Evolutionary conservation across 2,888 invertebrate genomes (phyloP), one percentile per base, ranked within the genome.

Genomic region (Drosophila antonietae): DNA sequence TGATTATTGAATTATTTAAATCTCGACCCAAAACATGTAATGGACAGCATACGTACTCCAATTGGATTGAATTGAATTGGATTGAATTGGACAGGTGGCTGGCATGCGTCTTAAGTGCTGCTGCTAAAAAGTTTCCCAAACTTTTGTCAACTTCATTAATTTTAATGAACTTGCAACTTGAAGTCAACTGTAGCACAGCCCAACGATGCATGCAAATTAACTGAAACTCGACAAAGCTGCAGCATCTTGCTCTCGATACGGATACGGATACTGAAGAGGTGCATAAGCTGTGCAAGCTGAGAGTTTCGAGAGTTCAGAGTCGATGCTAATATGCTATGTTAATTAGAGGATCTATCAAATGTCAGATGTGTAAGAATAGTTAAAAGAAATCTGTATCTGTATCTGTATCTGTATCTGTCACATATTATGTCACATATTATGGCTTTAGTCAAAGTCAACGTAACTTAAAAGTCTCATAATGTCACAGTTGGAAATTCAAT

Each of bases 1-100:
- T 20, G 1, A 20, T 20, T 20, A 20, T 20, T 20, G 72, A 89
- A 89, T 85, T 87, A 90, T 89, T 87, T 60, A 86, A 83, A 78
- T 83, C 78, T 73, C 53, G 61, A 52, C 41, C 52, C 71, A 77
- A 77, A 49, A 70, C 74, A 89, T 78, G 78, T 62, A 80, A 67
- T 66, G 68, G 61, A 51, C 63, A 41, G 10, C 31, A 52, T 18
- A 51, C 52, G 37, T 41, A 31, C 37, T 37, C 33, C 43, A 57
- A 49, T 56, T 35, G 33, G 20, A 8, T 43, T n/a, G 15, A 20
- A 20, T 44, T 20, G 44, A 10, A 20, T 20, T n/a, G 49, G 31
- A 31, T 33, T 14, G 33, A 3, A 9, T 44, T 18, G 28, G 31
- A 37, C 33, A 53, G 46, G 15, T 18, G 33, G 10, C 12, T 56